Evolutionary conservation across 2,888 invertebrate genomes (phyloP).

Genomic region (Vesta saturnalis): DNA sequence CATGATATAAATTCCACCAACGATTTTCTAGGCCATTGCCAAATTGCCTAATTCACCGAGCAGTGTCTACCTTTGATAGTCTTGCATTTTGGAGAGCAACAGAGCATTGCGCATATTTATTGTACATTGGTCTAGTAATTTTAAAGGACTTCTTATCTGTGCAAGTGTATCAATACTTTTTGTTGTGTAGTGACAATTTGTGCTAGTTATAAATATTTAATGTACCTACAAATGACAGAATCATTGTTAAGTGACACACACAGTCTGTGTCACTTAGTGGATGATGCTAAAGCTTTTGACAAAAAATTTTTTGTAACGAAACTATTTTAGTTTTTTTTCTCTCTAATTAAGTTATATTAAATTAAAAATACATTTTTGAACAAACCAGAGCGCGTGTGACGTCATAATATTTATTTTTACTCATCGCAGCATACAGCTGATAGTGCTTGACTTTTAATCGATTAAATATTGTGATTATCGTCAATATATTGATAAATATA

Average conservation of each 20-base stretch:
- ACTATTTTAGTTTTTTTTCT: too few species aligned
- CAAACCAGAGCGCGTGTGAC: too few species aligned
- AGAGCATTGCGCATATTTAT: slow-evolving; percentile 42
- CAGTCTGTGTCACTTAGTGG: slow-evolving; percentile 49
- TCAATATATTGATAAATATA: too few species aligned
- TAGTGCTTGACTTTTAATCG: too few species aligned
- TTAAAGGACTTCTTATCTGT: slow-evolving; percentile 35
- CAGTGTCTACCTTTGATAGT: slow-evolving; percentile 36
- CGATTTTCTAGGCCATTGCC: not conserved
- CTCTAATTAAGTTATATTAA: too few species aligned
- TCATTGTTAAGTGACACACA: slow-evolving; percentile 51
- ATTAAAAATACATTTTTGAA: too few species aligned
- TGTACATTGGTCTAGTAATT: slow-evolving; percentile 42
- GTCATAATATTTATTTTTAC: too few species aligned
- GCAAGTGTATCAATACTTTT: slow-evolving; percentile 25
- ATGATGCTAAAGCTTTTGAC: slow-evolving; percentile 50
- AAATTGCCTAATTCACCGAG: slow-evolving; percentile 38
- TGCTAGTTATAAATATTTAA: not conserved
- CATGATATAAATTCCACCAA: too few species aligned
- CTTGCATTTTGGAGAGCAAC: slow-evolving; percentile 43
- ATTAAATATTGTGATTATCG: too few species aligned
- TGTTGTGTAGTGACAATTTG: too few species aligned
- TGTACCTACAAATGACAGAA: not conserved
- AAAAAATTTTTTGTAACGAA: too few species aligned
- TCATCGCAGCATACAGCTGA: too few species aligned